phyloP scores from a whole-genome alignment of 2,113 vertebrate species.

The Pedionomus torquatus region DNA sequence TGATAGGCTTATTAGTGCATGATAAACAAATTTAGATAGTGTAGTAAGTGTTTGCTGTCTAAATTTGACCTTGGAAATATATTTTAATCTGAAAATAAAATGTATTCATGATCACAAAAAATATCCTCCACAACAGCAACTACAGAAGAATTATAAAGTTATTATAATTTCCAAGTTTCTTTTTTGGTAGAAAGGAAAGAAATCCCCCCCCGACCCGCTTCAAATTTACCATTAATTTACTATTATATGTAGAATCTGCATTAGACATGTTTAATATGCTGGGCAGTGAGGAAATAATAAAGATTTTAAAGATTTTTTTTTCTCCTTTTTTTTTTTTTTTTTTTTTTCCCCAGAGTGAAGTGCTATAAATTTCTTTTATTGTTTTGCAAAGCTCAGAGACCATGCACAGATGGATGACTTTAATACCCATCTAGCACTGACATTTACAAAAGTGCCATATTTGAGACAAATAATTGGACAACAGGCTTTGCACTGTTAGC shows the following conservation, averaged over 20 bases:
- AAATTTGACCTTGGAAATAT: neutral
- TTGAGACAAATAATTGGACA: constrained; percentile 44
- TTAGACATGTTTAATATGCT: neutral
- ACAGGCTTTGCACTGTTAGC: neutral
- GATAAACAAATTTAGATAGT: neutral
- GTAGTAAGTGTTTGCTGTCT: neutral
- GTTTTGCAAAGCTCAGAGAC: neutral
- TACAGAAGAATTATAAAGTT: neutral
- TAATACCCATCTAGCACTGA: constrained; percentile 21
- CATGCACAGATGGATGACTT: constrained; percentile 44
- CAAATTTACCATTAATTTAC: neutral
- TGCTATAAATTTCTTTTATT: neutral
- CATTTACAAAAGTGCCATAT: constrained; percentile 23
- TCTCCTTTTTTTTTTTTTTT: neutral
- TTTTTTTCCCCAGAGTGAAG: neutral
- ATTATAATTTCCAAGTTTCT: neutral
- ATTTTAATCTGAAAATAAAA: neutral
- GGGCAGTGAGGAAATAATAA: neutral
- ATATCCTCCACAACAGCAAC: neutral
- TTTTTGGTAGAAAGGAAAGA: neutral
- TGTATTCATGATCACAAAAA: neutral
- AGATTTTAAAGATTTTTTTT: neutral
- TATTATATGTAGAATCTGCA: neutral
- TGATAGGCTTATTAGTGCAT: neutral
- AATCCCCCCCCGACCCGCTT: neutral